These are phyloP conservation scores for Mus pahari DNA, from an alignment of 2,113 vertebrate genomes.

Conservation along the genomic window DNA sequence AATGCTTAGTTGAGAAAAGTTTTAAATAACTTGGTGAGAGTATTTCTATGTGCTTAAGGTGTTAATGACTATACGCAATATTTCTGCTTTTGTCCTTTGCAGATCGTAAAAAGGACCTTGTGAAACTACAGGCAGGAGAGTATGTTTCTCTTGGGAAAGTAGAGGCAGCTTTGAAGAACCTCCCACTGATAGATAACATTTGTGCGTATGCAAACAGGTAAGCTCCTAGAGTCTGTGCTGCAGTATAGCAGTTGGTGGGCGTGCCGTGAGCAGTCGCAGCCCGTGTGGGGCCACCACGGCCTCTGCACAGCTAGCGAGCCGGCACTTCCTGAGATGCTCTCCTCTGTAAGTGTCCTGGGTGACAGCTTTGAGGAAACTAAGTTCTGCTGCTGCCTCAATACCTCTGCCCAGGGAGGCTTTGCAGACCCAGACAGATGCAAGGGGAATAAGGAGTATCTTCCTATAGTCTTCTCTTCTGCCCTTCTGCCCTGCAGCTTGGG, in stretches of 20 bases:
- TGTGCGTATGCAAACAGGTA: constrained; percentile 98
- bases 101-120: constrained; percentile 99
- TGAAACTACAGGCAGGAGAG: constrained; percentile 97
- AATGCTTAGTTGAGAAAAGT: not conserved
- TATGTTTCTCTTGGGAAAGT: constrained; percentile 98
- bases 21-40: not conserved
- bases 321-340: not conserved
- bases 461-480: not conserved
- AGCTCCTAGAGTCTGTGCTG: constrained; percentile 52
- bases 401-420: too few species aligned
- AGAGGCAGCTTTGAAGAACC: constrained; percentile 95
- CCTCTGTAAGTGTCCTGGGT: not conserved
- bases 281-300: fast-evolving
- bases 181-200: constrained; percentile 96
- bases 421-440: not conserved
- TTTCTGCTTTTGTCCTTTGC: constrained; percentile 4
- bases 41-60: not conserved
- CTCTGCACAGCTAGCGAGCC: not conserved
- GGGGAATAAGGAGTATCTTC: not conserved
- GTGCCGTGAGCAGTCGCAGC: too few species aligned
- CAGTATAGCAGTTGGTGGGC: too few species aligned
- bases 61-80: not conserved
- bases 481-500: not conserved
- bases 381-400: not conserved
- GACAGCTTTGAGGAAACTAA: not conserved